These are phyloP conservation scores for Sthenelais limicola DNA, from an alignment of 2,888 invertebrate genomes.

Conservation along the genomic window DNA sequence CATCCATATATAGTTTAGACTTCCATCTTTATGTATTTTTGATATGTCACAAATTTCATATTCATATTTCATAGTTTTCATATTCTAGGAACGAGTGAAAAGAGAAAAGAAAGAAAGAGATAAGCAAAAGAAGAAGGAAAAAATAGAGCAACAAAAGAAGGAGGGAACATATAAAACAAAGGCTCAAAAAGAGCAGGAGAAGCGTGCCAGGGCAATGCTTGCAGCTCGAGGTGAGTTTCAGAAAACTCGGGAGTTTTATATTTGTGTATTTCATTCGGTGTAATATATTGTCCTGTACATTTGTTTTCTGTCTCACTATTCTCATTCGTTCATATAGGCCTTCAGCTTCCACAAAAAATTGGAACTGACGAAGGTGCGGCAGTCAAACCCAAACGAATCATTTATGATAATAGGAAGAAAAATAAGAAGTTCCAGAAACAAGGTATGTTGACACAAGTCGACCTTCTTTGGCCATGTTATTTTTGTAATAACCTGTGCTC, in stretches of 20 bases:
- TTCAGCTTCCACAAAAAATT: too few species aligned
- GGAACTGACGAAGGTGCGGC: too few species aligned
- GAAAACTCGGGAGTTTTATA: too few species aligned
- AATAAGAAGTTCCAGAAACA: constrained; percentile 54
- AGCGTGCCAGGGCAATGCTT: constrained; percentile 88
- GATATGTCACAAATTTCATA: too few species aligned
- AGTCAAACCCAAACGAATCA: constrained; percentile 59
- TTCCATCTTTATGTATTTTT: too few species aligned
- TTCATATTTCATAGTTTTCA: background rate
- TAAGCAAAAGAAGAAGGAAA: constrained; percentile 93
- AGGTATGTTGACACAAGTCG: background rate
- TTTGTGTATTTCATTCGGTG: too few species aligned
- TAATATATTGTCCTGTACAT: too few species aligned
- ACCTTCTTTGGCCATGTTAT: too few species aligned
- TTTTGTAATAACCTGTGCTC: too few species aligned
- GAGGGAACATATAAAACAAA: constrained; percentile 95
- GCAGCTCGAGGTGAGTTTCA: constrained; percentile 79
- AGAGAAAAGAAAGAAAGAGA: constrained; percentile 90
- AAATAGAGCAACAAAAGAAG: constrained; percentile 93
- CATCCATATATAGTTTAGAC: too few species aligned
- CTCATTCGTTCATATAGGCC: too few species aligned
- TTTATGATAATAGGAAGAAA: constrained; percentile 64
- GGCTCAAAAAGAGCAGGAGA: constrained; percentile 91
- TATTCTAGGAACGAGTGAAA: constrained; percentile 79
- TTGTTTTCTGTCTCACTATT: too few species aligned